A percentile compares a stretch with the other conserved stretches of the same genome.
phyloP scores from a whole-genome alignment of 2,113 vertebrate genomes.

The Hemicordylus capensis region DNA sequence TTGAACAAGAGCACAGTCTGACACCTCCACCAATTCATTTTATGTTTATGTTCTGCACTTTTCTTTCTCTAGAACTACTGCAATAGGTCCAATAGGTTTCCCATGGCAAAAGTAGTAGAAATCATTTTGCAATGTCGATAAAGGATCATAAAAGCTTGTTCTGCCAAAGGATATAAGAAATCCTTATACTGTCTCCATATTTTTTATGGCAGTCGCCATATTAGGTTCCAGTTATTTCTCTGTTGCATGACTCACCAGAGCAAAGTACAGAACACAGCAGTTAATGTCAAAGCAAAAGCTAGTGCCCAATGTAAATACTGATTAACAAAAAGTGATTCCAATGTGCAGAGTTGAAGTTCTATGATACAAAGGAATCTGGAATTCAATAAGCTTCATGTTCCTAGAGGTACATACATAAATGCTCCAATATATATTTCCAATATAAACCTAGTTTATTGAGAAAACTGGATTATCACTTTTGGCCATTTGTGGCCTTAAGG shows the following conservation, averaged over 20 bases:
- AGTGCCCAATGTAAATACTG: neutral
- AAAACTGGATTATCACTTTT: no score
- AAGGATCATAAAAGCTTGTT: neutral
- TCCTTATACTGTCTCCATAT: neutral
- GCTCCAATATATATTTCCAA: no score
- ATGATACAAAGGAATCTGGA: neutral
- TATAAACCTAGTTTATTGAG: no score
- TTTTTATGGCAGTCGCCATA: neutral
- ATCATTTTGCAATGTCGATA: no score
- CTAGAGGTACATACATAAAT: no score
- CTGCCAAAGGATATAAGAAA: neutral
- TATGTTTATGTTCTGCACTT: neutral
- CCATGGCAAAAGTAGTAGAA: neutral
- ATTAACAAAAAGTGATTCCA: neutral
- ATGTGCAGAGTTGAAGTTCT: neutral
- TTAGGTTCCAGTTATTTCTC: neutral
- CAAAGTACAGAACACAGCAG: neutral
- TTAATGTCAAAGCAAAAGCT: neutral
- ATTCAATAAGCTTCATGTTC: no score
- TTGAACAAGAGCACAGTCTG: neutral
- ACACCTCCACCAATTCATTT: neutral
- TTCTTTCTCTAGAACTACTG: neutral
- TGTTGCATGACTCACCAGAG: neutral
- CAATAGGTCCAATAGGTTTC: neutral
- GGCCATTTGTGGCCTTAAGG: no score